Conservation (phyloP, 64 coral and sea anemone species). For the Stylophora pistillata region DNA sequence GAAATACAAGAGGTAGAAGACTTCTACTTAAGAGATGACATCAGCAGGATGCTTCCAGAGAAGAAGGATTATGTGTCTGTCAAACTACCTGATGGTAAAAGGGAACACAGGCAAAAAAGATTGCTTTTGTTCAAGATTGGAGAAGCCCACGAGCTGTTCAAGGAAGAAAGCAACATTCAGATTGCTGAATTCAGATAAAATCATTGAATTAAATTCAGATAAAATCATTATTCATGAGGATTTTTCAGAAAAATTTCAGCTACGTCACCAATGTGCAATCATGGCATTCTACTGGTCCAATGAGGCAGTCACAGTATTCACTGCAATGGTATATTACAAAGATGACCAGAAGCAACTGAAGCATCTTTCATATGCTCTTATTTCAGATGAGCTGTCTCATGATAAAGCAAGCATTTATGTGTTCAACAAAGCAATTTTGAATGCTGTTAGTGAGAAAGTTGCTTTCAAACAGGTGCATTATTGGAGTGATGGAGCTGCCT, state of each 20-base stretch:
- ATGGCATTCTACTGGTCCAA: constrained; percentile 57
- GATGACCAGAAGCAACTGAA: constrained; percentile 27
- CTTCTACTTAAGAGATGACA: constrained; percentile 39
- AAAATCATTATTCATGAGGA: constrained; percentile 77
- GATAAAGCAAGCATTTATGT: neutral
- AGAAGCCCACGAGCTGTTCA: constrained; percentile 36
- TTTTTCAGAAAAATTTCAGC: constrained; percentile 66
- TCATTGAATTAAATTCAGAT: constrained; percentile 40
- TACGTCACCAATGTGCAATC: constrained; percentile 54
- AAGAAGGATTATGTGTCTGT: constrained; percentile 58
- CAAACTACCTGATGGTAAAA: constrained; percentile 42
- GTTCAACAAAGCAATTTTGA: constrained; percentile 5
- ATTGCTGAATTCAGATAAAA: constrained; percentile 52
- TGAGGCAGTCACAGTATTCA: constrained; percentile 49
- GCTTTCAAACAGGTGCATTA: neutral
- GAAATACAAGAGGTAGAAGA: neutral
- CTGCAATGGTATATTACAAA: constrained; percentile 56
- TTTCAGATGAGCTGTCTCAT: constrained; percentile 19
- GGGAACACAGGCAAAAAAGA: constrained; percentile 60
- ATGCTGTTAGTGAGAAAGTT: neutral
- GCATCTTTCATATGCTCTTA: constrained; percentile 47
- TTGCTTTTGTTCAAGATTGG: constrained; percentile 31
- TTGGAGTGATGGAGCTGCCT: constrained; percentile 1
- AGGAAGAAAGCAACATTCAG: constrained; percentile 40
- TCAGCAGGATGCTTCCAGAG: constrained; percentile 48